Base-by-base conservation (phyloP, 2,113 vertebrate species). In the Loxodonta africana region DNA sequence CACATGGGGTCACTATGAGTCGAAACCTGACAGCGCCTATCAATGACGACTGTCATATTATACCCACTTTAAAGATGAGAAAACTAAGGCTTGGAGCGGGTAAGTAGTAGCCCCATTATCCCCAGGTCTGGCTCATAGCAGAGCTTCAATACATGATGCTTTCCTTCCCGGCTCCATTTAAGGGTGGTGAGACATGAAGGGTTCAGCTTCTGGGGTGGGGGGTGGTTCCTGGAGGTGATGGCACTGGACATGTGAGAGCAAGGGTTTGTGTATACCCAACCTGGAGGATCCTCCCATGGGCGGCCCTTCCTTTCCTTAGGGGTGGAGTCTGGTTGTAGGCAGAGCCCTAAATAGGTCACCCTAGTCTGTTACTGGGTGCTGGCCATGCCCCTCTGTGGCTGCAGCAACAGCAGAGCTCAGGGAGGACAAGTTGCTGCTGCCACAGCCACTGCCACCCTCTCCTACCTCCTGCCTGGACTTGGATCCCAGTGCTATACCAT, bases 401-500 rank as follows among this genome's bases (percentile, higher is more conserved):
- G 85, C 86, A 5, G 92, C 86, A 0, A 12, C 71, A 0, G 12
- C 37, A 5, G 60, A 23, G 7, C 18, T 37, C 14, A 46, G 92
- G 21, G 9, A 11, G 2, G 33, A 51, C 28, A 23, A 46, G 30
- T 48, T 57, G 37, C 78, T 4, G 33, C 87, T 30, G 21, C 82
- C 2, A 3, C 63, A 8, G 86, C 73, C 28, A 60, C 53, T 78
- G 28, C 77, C 17, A 85, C 46, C 91, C 37, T 0, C 62, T 1
- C 5, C 30, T 11, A 26, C 10, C 62, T 30, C 86, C 10, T 37
- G 37, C 37, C 37, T 14, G 87, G 51, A 25, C 26, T 44, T 1
- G 30, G 5, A 15, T 37, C n/a, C 33, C 83, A 2, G 97, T 41
- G 65, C 46, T 12, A 30, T 92, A 91, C 94, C 88, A 97, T 96